Evolutionary conservation across 2,113 vertebrate genomes (phyloP).

Genomic region (Bufo bufo): DNA sequence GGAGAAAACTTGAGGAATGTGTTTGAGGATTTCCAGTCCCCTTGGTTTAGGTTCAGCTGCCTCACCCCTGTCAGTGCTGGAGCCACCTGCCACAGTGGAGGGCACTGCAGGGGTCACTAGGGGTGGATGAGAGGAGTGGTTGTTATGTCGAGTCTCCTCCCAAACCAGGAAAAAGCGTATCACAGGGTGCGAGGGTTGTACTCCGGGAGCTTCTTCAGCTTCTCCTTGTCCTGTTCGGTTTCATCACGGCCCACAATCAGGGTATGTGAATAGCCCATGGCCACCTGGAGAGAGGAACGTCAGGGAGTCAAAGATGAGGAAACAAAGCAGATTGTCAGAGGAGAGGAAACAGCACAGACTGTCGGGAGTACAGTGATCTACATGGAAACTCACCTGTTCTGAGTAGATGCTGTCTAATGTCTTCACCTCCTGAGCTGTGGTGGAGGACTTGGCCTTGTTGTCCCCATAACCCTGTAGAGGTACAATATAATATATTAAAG

Average conservation of each 20-base stretch:
- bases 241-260: conserved; percentile 90
- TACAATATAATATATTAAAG: background rate
- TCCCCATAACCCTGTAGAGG: conserved; percentile 88
- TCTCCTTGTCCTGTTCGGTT: conserved; percentile 83
- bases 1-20: conserved; percentile 39
- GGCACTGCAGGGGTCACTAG: conserved; percentile 2
- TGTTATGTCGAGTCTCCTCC: conserved; percentile 16
- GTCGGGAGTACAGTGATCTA: too few species aligned
- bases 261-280: conserved; percentile 91
- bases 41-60: conserved; percentile 44
- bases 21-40: conserved; percentile 36
- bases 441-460: conserved; percentile 95
- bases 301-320: background rate
- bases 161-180: conserved; percentile 53
- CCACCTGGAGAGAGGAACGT: conserved; percentile 74
- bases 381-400: conserved; percentile 79
- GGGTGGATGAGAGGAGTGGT: conserved; percentile 28
- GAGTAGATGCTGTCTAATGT: conserved; percentile 89
- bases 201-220: conserved; percentile 89
- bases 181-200: conserved; percentile 94
- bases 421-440: conserved; percentile 91
- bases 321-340: too few species aligned
- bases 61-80: conserved; percentile 31
- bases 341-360: too few species aligned
- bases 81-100: conserved; percentile 4